phyloP scores from a whole-genome alignment of 2,888 invertebrate species.

The Sclerodermus sp. region DNA sequence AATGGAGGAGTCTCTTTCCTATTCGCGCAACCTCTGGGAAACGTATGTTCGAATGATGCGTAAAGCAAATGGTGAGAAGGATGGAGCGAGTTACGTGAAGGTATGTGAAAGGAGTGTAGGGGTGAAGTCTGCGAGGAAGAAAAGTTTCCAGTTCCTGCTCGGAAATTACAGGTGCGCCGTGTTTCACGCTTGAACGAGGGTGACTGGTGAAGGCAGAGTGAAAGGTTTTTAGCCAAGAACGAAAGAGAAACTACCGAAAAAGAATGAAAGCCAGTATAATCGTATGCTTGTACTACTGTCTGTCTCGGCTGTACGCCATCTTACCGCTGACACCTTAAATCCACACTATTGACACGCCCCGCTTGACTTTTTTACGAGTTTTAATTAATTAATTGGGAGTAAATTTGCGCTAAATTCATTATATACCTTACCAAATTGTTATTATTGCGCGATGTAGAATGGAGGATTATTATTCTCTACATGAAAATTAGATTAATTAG shows the following conservation, averaged over 20 bases:
- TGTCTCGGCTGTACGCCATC: too few species aligned
- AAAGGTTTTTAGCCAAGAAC: neutral
- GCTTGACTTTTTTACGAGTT: too few species aligned
- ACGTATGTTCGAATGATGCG: slow-evolving; percentile 14
- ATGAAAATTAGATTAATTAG: too few species aligned
- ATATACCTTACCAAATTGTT: too few species aligned
- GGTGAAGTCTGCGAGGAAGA: slow-evolving; percentile 16
- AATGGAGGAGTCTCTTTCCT: slow-evolving; percentile 5
- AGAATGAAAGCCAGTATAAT: neutral
- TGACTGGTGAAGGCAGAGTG: slow-evolving; percentile 17
- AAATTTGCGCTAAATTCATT: too few species aligned
- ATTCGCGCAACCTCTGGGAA: slow-evolving; percentile 14
- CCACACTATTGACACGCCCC: too few species aligned
- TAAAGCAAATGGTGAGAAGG: neutral
- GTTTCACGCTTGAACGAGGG: slow-evolving; percentile 31
- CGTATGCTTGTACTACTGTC: neutral
- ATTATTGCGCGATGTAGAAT: too few species aligned
- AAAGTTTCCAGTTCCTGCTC: slow-evolving; percentile 26
- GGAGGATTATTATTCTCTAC: too few species aligned
- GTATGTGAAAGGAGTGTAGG: slow-evolving; percentile 9
- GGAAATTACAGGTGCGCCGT: slow-evolving; percentile 37
- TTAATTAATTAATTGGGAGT: too few species aligned
- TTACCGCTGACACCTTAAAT: too few species aligned
- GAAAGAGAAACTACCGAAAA: slow-evolving; percentile 9
- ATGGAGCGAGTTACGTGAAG: slow-evolving; percentile 3